Base-by-base conservation (phyloP, 2,888 invertebrate species). In the Drosophila tripunctata region DNA sequence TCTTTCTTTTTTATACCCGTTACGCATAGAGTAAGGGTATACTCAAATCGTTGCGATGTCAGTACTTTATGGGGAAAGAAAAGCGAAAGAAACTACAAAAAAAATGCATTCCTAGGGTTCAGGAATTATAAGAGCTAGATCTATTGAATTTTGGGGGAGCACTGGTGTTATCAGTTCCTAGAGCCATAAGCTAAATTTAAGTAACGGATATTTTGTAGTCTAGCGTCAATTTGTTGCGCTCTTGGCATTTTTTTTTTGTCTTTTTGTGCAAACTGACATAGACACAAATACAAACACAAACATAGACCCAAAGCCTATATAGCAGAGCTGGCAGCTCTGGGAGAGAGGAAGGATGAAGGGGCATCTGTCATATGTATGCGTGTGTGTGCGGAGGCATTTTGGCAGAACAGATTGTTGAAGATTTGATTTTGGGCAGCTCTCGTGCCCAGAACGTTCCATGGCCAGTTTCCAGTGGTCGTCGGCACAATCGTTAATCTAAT, bases 401-500 rank as follows among this genome's bases (percentile, higher is more conserved):
- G 70, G 60, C 52, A 67, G 65, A 81, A 86, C 80, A 81, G 80
- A 81, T 86, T 81, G 87, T 57, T 83, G 67, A 78, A 80, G 80
- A 80, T 85, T 85, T 80, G 75, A 80, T 85, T 80, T 85, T 74
- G 70, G 87, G 84, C 77, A 67, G 75, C 67, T 40, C 30, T 44
- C 44, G 12, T 30, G 30, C 7, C 58, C 55, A 43, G 41, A 4
- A 30, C 10, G 24, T 27, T 43, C 27, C 43, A 19, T 17, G 15
- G 52, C 19, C 31, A 21, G 24, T 47, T 12, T 8, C 41, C 70
- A 61, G 52, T 38, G 62, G 50, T 63, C 56, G 50, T 63, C 56
- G 33, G 60, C 56, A 58, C 78, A 82, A 86, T 83, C 81, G 87
- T 82, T 82, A 82, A 82, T 82, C 81, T 82, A 82, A 82, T 82